These are phyloP conservation scores for Lasioglossum figueresi DNA, from an alignment of 2,888 invertebrate genomes.

Conservation along the genomic window DNA sequence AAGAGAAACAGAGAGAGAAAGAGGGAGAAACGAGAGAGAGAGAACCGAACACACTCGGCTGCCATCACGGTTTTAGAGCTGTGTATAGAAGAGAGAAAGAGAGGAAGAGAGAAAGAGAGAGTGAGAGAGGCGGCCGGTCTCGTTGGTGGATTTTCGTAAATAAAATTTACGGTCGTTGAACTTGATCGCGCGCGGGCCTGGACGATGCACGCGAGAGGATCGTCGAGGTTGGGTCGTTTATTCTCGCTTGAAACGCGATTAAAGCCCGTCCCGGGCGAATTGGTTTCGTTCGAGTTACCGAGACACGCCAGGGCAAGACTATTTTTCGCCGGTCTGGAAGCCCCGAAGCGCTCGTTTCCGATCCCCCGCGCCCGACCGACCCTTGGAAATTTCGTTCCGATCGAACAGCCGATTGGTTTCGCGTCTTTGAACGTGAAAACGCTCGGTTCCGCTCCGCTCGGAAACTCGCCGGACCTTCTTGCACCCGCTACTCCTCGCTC, in stretches of 20 bases:
- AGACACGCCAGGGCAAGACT: slow-evolving; percentile 32
- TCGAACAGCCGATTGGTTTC: slow-evolving; percentile 37
- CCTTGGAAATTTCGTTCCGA: slow-evolving; percentile 41
- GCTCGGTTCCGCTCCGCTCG: background rate
- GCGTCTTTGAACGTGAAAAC: slow-evolving; percentile 27
- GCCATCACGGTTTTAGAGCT: background rate
- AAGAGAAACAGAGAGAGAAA: background rate
- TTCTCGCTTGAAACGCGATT: slow-evolving; percentile 65
- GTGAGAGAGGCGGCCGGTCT: too few relatives aligned
- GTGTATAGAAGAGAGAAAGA: background rate
- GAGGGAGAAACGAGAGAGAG: background rate
- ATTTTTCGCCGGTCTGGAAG: slow-evolving; percentile 38
- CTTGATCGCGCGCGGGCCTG: slow-evolving; percentile 38
- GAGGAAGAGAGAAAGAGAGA: too few relatives aligned
- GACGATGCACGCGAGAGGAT: slow-evolving; percentile 53
- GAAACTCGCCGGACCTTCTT: background rate
- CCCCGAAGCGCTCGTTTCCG: slow-evolving; percentile 29
- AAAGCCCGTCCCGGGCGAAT: slow-evolving; percentile 56
- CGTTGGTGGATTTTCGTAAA: slow-evolving; percentile 69
- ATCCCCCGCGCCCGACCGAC: slow-evolving; percentile 25
- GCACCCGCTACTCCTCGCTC: background rate
- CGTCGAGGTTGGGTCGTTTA: slow-evolving; percentile 58
- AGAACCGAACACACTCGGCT: background rate
- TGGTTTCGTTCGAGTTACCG: slow-evolving; percentile 49
- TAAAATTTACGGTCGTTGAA: slow-evolving; percentile 76